These are phyloP conservation scores for Oxyura jamaicensis DNA, from an alignment of 2,113 vertebrate species.

Conservation along the genomic window DNA sequence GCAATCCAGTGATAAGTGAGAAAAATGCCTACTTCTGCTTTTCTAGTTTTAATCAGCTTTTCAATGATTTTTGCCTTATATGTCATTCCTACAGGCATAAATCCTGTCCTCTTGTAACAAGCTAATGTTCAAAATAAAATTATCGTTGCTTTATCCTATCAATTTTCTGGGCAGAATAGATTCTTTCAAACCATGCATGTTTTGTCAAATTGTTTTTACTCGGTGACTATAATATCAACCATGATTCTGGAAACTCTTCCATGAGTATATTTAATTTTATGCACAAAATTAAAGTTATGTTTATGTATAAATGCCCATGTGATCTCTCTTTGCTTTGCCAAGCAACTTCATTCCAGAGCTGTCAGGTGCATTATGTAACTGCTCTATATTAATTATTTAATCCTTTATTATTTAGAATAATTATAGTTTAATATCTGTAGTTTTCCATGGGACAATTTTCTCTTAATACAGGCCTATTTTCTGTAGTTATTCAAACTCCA, in stretches of 20 bases:
- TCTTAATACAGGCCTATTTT: not conserved
- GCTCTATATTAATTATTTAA: conserved; percentile 53
- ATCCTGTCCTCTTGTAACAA: not conserved
- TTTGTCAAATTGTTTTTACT: not conserved
- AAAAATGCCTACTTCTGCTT: conserved; percentile 7
- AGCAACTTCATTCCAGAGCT: not conserved
- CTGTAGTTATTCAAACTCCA: not conserved
- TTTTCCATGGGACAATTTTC: not conserved
- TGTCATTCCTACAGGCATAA: not conserved
- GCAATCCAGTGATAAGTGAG: not conserved
- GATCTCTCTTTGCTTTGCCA: not conserved
- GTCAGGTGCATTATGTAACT: conserved; percentile 46
- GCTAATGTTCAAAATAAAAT: not conserved
- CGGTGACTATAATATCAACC: not conserved
- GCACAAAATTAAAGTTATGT: not conserved
- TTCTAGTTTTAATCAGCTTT: conserved; percentile 39
- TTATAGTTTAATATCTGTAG: conserved; percentile 47
- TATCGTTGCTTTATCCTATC: not conserved
- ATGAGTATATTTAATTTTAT: not conserved
- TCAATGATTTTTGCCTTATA: conserved; percentile 2
- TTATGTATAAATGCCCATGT: not conserved
- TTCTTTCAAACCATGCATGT: not conserved
- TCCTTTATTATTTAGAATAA: conserved; percentile 50
- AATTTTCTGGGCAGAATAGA: not conserved
- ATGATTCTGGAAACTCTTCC: not conserved